Evolutionary conservation across 2,888 invertebrate species (phyloP).

Genomic region (Oithona nana): DNA sequence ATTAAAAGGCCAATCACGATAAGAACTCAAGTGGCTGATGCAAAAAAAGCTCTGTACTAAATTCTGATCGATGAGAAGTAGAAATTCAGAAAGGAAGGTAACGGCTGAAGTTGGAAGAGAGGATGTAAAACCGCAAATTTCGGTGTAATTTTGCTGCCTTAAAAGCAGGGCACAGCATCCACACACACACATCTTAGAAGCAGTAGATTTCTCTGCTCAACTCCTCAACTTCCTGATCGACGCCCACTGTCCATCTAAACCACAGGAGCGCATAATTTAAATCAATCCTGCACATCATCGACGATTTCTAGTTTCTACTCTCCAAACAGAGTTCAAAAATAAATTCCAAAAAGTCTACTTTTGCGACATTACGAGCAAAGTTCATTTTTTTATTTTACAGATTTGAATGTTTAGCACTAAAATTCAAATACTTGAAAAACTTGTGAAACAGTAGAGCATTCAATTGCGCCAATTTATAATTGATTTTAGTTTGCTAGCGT

Average conservation of each 20-base stretch:
- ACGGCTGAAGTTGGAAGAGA: no score
- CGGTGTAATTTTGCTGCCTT: neutral
- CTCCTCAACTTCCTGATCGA: neutral
- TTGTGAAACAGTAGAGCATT: neutral
- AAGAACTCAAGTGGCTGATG: neutral
- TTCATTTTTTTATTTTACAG: no score
- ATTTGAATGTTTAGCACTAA: no score
- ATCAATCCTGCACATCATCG: neutral
- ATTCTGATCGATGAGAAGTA: neutral
- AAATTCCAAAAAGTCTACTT: neutral
- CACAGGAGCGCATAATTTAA: neutral
- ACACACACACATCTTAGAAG: no score
- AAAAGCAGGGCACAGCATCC: neutral
- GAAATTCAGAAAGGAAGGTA: no score
- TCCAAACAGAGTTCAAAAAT: no score
- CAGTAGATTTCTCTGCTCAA: neutral
- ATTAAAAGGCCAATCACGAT: no score
- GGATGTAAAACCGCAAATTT: neutral
- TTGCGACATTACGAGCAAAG: neutral
- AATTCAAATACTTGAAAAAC: neutral
- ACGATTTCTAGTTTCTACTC: no score
- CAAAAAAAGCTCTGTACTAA: neutral
- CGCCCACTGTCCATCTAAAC: neutral
- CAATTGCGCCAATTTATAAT: no score
- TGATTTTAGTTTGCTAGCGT: no score